Base-by-base conservation (phyloP, 2,113 vertebrate species). In the Phaetusa simplex region DNA sequence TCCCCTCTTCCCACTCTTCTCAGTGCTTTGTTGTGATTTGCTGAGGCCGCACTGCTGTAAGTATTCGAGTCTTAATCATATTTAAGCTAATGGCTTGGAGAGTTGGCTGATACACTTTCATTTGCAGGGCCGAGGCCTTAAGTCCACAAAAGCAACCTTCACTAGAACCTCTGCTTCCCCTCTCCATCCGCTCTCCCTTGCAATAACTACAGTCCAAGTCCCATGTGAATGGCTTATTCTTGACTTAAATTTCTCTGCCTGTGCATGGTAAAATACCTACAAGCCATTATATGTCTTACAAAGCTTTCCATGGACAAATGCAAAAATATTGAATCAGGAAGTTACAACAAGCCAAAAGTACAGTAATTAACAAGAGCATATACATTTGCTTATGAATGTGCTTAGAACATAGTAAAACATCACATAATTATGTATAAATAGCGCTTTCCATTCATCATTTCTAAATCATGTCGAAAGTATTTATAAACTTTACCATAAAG, bases 391-490 rank as follows among this genome's bases (percentile, higher is more conserved):
- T 86, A 65, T 94, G 94, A 49, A 91, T 95, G 96, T 89, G 61
- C 81, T 92, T 62, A 95, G 85, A 96, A 93, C 66, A 93, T 36
- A 77, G 88, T 85, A 91, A 95, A 97, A 94, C 95, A 95, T 82
- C 86, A 84, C 67, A 49, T 66, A 90, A 87, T 94, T 92, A 90
- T 73, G 34, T 93, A 96, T 95, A 95, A 96, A 97, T 58, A 91
- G 83, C 5, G 2, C 81, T 97, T 97, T 95, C 86, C 95, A 96
- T 94, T 91, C 89, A 92, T 98, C 96, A 85, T 85, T 90, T 97
- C 95, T 91, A 96, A 97, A 98, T 97, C 93, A 97, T 93, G 97
- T 97, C 90, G 94, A 59, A 97, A 96, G 84, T 74, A 86, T 97
- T 98, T 87, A 90, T 94, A 95, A 97, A 96, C 62, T 89, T 93